phyloP scores from a whole-genome alignment of 1,140 invertebrate species.

The Druon quercuslanigerum region DNA sequence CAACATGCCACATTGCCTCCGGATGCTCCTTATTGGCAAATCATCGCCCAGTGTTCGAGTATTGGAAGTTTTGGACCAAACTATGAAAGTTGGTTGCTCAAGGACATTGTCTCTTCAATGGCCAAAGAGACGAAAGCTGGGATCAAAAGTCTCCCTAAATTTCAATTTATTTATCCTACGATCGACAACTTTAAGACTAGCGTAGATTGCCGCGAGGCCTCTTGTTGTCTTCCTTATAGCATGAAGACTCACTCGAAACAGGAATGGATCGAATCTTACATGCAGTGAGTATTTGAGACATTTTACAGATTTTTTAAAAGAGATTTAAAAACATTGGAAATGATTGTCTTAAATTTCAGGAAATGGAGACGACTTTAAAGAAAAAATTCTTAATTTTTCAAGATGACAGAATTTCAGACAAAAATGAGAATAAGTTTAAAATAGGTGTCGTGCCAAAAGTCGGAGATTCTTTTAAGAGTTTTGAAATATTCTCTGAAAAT shows the following conservation, averaged over 20 bases:
- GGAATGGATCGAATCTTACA: conserved; percentile 84
- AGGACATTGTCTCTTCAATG: conserved; percentile 81
- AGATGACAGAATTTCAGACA: no score
- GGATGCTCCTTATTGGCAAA: conserved; percentile 78
- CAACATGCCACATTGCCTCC: conserved; percentile 79
- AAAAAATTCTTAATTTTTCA: no score
- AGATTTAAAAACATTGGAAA: no score
- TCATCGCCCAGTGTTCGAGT: conserved; percentile 92
- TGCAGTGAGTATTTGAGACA: conserved; percentile 81
- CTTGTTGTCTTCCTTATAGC: conserved; percentile 93
- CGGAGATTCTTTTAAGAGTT: no score
- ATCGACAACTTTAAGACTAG: conserved; percentile 88
- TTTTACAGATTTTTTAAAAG: no score
- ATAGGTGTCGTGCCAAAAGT: no score
- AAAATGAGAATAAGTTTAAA: no score
- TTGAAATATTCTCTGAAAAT: no score
- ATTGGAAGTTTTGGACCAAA: conserved; percentile 89
- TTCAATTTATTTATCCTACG: conserved; percentile 82
- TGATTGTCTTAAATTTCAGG: no score
- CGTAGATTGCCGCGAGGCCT: conserved; percentile 89
- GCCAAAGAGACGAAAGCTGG: conserved; percentile 71
- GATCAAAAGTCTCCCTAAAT: conserved; percentile 68
- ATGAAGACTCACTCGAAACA: conserved; percentile 89
- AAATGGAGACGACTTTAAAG: no score
- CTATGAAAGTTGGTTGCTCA: conserved; percentile 82